Evolutionary conservation across 37 sponge, comb jelly and placozoan species (phyloP), one percentile per base, ranked within the genome.

Genomic region (Geodia barretti): DNA sequence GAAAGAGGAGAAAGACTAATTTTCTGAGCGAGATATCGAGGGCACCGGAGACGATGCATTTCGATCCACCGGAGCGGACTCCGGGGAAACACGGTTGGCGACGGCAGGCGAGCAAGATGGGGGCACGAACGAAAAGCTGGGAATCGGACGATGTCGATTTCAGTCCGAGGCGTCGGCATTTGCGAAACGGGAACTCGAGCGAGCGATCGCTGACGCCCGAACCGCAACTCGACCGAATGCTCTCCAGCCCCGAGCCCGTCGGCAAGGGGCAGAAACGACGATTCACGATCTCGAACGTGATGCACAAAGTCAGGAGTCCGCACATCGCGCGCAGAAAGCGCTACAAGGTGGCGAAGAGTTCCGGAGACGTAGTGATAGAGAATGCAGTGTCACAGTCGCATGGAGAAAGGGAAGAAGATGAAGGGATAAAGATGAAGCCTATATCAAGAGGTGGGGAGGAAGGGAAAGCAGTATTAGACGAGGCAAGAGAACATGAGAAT

Each of bases 31-130:
- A 82, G 31, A 64, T 83, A 2, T 83, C 83, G 41, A 43, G 73
- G 36, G 74, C 83, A 9, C 83, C 83, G 1, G 64, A 74, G 40
- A 83, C 32, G 35, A 74, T 83, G 39, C 67, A 83, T 19, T 83
- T 83, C 32, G 74, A 74, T 0, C 33, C 54, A 17, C n/a, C n/a
- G n/a, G n/a, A n/a, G n/a, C n/a, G n/a, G n/a, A n/a, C n/a, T n/a
- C n/a, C n/a, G n/a, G n/a, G n/a, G n/a, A 14, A 17, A 17, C 54
- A 47, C 54, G 14, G 11, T 17, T 14, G 11, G 54, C 7, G 54
- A 47, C 54, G 14, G 11, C 54, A 47, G 54, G 54, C 54, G 14
- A 7, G 14, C 54, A 47, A 14, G 54, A 47, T 17, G 11, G 54
- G 54, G 54, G 14, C 7, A 7, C 7, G 14, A 14, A 47, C 54